Percentiles rank a stretch among this genome's conserved stretches.
These are phyloP conservation scores for Lissocephala sabroskyi DNA, from an alignment of 2,888 invertebrate species.

Conservation along the genomic window DNA sequence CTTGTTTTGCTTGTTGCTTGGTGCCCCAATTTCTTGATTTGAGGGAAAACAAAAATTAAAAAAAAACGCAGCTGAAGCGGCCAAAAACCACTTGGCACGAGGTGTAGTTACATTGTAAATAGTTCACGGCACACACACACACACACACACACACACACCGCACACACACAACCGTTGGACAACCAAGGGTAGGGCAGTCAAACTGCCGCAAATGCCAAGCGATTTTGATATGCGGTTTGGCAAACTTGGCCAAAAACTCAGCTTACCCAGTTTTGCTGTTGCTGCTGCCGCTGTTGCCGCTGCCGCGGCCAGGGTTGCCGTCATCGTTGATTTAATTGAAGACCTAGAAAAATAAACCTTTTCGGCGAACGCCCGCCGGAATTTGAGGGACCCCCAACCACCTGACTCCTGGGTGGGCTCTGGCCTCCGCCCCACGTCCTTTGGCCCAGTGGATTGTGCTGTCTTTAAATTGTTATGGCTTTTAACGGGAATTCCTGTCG, in stretches of 20 bases:
- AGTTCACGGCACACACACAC: slow-evolving; percentile 1
- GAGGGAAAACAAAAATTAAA: too few species aligned
- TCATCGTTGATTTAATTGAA: slow-evolving; percentile 52
- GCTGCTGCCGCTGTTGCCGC: slow-evolving; percentile 8
- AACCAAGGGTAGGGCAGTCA: neutral
- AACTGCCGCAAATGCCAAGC: slow-evolving; percentile 15
- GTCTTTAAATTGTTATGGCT: too few species aligned
- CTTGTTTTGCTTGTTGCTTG: too few species aligned
- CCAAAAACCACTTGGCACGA: slow-evolving; percentile 61
- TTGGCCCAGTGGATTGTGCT: too few species aligned
- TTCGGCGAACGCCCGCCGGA: too few species aligned
- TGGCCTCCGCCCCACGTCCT: too few species aligned
- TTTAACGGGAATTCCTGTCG: too few species aligned
- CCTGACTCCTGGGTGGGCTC: neutral
- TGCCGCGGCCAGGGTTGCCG: slow-evolving; percentile 1
- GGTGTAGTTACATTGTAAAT: slow-evolving; percentile 28
- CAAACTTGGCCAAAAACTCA: slow-evolving; percentile 61
- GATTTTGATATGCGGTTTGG: slow-evolving; percentile 63
- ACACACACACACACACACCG: neutral
- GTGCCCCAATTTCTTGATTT: too few species aligned
- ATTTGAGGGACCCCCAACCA: neutral
- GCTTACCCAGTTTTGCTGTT: slow-evolving; percentile 26
- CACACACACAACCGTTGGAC: neutral
- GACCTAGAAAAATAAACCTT: slow-evolving; percentile 2
- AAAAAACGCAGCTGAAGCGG: slow-evolving; percentile 50